phyloP scores from a whole-genome alignment of 2,888 invertebrate genomes.

The Lepidocyrtoides sp. region DNA sequence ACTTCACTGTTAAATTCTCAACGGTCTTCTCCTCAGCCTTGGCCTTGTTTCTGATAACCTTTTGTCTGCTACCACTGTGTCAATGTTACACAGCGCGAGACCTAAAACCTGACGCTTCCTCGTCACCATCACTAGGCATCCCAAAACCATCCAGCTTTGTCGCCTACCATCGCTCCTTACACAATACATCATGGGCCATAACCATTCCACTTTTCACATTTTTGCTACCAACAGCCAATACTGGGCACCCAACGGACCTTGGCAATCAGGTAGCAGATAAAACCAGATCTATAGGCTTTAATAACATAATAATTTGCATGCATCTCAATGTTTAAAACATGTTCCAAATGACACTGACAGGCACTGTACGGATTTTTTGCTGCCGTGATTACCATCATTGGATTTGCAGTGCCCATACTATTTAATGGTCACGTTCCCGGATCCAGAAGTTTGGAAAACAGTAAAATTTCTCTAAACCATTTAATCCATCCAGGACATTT shows the following conservation, averaged over 20 bases:
- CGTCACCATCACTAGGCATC: neutral
- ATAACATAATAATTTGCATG: neutral
- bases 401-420: constrained; percentile 67
- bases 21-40: constrained; percentile 29
- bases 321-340: neutral
- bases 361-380: constrained; percentile 76
- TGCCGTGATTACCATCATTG: constrained; percentile 54
- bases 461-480: constrained; percentile 58
- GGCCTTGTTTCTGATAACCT: constrained; percentile 13
- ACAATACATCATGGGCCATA: constrained; percentile 80
- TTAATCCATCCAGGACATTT: constrained; percentile 71
- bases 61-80: constrained; percentile 39
- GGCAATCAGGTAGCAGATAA: constrained; percentile 75
- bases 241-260: constrained; percentile 60
- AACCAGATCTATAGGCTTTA: neutral
- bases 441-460: constrained; percentile 50
- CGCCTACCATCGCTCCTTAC: constrained; percentile 69
- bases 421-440: constrained; percentile 68
- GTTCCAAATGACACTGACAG: constrained; percentile 37
- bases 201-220: constrained; percentile 82
- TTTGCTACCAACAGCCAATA: constrained; percentile 69
- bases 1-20: neutral
- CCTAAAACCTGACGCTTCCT: neutral
- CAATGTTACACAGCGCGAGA: constrained; percentile 18
- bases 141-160: constrained; percentile 40